These are phyloP conservation scores for Drosophila bocki DNA, from an alignment of 1,140 invertebrate genomes.

Conservation along the genomic window DNA sequence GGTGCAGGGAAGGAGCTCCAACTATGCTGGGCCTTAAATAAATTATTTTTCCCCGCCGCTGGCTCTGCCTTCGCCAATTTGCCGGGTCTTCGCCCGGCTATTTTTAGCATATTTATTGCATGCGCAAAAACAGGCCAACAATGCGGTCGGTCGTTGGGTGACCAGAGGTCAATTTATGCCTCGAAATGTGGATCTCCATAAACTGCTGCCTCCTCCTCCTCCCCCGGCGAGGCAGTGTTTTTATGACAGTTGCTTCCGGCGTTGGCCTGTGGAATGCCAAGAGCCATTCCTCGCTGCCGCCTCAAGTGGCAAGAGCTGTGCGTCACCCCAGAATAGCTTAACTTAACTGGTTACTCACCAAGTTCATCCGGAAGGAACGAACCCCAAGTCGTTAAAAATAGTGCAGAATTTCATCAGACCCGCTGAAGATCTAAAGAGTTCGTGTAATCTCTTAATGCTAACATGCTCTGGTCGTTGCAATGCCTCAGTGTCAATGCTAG, in stretches of 20 bases:
- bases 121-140: conserved; percentile 53
- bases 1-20: conserved; percentile 10
- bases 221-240: conserved; percentile 11
- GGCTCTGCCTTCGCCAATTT: conserved; percentile 47
- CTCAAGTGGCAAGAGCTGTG: conserved; percentile 35
- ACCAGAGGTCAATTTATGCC: conserved; percentile 74
- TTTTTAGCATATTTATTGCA: conserved; percentile 78
- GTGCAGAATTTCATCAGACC: not conserved
- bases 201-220: conserved; percentile 14
- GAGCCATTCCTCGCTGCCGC: conserved; percentile 23
- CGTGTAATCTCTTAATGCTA: conserved; percentile 5
- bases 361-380: conserved; percentile 10
- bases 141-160: conserved; percentile 59
- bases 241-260: conserved; percentile 75
- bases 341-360: conserved; percentile 6
- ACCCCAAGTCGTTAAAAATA: not conserved
- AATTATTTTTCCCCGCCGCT: conserved; percentile 35
- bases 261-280: conserved; percentile 23
- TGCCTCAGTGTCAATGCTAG: conserved; percentile 21
- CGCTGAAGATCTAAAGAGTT: not conserved
- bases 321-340: conserved; percentile 2
- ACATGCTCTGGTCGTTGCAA: not conserved
- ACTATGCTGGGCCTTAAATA: conserved; percentile 56
- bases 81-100: conserved; percentile 52
- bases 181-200: conserved; percentile 32